Evolutionary conservation across 2,888 invertebrate genomes (phyloP).

Genomic region (Agrenia bidenticulata): DNA sequence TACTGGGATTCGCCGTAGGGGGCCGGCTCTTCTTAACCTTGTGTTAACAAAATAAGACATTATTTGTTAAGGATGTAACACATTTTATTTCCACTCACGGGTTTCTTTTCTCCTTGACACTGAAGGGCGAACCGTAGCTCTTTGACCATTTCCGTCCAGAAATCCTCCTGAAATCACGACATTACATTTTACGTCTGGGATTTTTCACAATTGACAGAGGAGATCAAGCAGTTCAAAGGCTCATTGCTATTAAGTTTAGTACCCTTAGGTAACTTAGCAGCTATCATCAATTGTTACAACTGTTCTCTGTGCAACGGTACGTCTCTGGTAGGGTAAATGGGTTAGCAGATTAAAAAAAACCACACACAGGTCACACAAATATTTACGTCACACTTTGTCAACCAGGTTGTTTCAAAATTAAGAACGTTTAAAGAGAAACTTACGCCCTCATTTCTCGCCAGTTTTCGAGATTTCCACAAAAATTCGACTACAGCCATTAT

Average conservation of each 20-base stretch:
- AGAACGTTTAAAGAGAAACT: constrained; percentile 28
- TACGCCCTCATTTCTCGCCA: constrained; percentile 56
- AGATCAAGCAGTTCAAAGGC: too few relatives aligned
- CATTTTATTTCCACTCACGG: constrained; percentile 31
- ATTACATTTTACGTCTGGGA: too few relatives aligned
- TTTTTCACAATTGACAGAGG: too few relatives aligned
- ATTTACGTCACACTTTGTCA: not conserved
- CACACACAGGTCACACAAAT: not conserved
- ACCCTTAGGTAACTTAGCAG: not conserved
- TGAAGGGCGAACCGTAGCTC: constrained; percentile 54
- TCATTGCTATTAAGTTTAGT: too few relatives aligned
- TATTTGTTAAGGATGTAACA: not conserved
- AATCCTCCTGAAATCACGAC: constrained; percentile 32
- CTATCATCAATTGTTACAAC: constrained; percentile 41
- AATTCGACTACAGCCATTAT: constrained; percentile 60
- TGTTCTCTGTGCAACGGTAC: constrained; percentile 21
- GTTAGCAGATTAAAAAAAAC: not conserved
- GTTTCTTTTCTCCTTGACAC: constrained; percentile 54
- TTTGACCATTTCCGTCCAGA: constrained; percentile 52
- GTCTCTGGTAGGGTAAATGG: not conserved
- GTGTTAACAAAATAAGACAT: constrained; percentile 12
- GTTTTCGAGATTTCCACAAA: constrained; percentile 58
- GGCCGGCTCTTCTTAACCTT: constrained; percentile 43
- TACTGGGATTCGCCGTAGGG: constrained; percentile 41
- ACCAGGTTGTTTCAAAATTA: not conserved